A percentile compares a stretch with the other conserved stretches of the same genome.
Evolutionary conservation across 1,140 invertebrate species (phyloP).

Genomic region (Tribolium castaneum): DNA sequence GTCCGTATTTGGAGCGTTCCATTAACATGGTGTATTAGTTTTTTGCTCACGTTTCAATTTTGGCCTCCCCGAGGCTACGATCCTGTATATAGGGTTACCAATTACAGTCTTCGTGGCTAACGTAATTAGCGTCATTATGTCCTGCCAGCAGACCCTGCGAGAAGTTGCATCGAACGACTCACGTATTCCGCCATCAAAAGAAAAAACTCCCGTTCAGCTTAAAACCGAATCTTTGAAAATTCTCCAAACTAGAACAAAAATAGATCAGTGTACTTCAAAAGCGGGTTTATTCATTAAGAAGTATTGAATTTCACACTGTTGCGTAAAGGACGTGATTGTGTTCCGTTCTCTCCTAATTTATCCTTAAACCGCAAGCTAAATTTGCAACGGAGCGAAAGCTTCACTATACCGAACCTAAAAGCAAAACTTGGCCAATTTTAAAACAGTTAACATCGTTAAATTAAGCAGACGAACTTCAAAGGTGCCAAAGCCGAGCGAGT

Average conservation of each 20-base stretch:
- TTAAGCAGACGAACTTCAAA: conserved; percentile 58
- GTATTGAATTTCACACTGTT: background rate
- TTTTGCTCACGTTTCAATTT: conserved; percentile 51
- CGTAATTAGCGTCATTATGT: conserved; percentile 58
- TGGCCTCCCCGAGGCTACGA: conserved; percentile 32
- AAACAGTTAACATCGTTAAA: conserved; percentile 58
- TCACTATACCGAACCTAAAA: conserved; percentile 45
- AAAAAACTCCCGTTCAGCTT: background rate
- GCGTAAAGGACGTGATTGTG: background rate
- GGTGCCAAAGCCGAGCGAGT: conserved; percentile 44
- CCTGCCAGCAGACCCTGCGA: conserved; percentile 42
- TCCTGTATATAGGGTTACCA: conserved; percentile 56
- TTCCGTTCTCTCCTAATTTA: conserved; percentile 45
- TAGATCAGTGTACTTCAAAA: background rate
- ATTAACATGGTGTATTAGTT: conserved; percentile 42
- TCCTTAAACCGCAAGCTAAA: conserved; percentile 42
- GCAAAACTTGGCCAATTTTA: conserved; percentile 54
- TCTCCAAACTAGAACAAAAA: too few species aligned
- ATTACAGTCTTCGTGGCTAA: conserved; percentile 58
- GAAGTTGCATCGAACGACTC: conserved; percentile 36
- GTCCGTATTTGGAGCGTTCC: conserved; percentile 15
- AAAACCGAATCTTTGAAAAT: background rate
- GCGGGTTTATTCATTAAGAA: background rate
- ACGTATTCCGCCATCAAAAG: conserved; percentile 4
- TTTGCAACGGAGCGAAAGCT: conserved; percentile 31